A percentile compares a stretch with the other conserved stretches of the same genome.
phyloP scores from a whole-genome alignment of 2,888 invertebrate genomes.

The Eilema depressum region DNA sequence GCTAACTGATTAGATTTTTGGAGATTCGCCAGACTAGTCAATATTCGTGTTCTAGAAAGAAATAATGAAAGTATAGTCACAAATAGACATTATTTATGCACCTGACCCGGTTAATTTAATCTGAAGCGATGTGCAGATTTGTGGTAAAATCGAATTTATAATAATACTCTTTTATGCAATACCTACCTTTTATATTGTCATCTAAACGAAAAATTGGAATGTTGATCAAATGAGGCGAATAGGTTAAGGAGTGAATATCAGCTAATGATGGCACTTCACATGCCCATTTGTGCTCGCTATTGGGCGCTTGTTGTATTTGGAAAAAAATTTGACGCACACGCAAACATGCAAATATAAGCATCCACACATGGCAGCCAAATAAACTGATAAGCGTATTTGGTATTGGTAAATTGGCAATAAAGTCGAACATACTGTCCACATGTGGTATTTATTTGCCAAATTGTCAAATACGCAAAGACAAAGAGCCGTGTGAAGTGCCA shows the following conservation, averaged over 20 bases:
- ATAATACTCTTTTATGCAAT: neutral
- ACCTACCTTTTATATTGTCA: neutral
- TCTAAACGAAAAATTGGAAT: neutral
- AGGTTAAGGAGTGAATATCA: neutral
- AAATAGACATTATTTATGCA: neutral
- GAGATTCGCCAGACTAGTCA: constrained; percentile 16
- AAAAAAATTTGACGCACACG: no score
- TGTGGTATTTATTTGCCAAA: no score
- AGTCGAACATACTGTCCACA: no score
- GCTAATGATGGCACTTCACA: no score
- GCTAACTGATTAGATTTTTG: constrained; percentile 19
- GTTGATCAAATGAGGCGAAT: neutral
- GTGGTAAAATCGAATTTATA: neutral
- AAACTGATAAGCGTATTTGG: no score
- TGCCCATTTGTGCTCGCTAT: no score
- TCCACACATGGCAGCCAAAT: no score
- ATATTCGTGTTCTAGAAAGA: constrained; percentile 11
- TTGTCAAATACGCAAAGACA: no score
- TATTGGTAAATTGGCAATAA: no score
- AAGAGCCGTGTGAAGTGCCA: no score
- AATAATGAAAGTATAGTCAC: constrained; percentile 9
- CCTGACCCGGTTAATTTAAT: neutral
- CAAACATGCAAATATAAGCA: no score
- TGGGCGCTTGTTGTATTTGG: no score
- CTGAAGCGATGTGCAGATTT: neutral